phyloP scores from a whole-genome alignment of 1,140 invertebrate species.

The Stegodyphus mimosarum region DNA sequence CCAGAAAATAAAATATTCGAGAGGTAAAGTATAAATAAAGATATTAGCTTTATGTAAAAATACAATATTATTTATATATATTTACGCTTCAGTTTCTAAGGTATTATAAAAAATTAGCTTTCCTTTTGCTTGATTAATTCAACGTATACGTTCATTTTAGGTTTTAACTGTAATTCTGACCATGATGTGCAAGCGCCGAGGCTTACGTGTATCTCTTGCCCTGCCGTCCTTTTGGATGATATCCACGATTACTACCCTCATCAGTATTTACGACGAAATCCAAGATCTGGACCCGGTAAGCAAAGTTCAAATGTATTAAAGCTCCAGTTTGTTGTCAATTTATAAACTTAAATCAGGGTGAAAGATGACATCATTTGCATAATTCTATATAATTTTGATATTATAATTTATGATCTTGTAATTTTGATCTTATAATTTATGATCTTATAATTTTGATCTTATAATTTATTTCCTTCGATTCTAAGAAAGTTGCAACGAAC shows the following conservation, averaged over 20 bases:
- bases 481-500: neutral
- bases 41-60: too few species aligned
- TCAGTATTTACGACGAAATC: slow-evolving; percentile 40
- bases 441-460: too few species aligned
- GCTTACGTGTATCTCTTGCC: slow-evolving; percentile 26
- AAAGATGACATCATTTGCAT: neutral
- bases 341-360: too few species aligned
- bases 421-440: neutral
- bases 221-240: slow-evolving; percentile 53
- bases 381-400: neutral
- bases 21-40: too few species aligned
- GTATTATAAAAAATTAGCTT: too few species aligned
- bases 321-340: neutral
- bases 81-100: too few species aligned
- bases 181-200: slow-evolving; percentile 36
- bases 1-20: too few species aligned
- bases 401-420: neutral
- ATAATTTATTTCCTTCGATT: too few species aligned
- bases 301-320: neutral
- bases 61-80: too few species aligned
- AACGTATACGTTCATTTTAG: neutral
- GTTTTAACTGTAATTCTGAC: slow-evolving; percentile 31
- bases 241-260: slow-evolving; percentile 27
- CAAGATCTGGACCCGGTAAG: slow-evolving; percentile 23
- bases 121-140: too few species aligned